phyloP scores from a whole-genome alignment of 2,888 invertebrate species.

The Miltochrista miniata region DNA sequence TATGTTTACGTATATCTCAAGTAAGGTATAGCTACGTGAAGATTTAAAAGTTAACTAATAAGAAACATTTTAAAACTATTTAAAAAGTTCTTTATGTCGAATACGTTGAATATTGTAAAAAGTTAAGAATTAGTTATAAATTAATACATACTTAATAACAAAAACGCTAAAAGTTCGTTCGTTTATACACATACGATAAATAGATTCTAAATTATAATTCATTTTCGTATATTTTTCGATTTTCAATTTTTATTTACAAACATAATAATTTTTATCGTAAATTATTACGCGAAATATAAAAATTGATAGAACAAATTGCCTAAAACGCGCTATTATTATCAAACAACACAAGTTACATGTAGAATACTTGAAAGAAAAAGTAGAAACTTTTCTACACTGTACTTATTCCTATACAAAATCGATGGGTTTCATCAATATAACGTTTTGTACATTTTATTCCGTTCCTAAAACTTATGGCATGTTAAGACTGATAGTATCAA shows the following conservation, averaged over 20 bases:
- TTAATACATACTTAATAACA: constrained; percentile 9
- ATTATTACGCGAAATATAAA: constrained; percentile 39
- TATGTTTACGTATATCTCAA: too few relatives aligned
- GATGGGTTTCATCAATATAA: constrained; percentile 16
- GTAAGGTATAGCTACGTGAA: too few relatives aligned
- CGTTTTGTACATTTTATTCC: constrained; percentile 20
- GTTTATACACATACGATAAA: constrained; percentile 31
- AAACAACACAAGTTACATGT: neutral
- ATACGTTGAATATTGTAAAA: neutral
- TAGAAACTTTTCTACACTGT: neutral
- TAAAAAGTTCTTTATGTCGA: neutral
- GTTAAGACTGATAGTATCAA: constrained; percentile 78
- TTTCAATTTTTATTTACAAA: constrained; percentile 35
- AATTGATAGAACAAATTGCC: neutral
- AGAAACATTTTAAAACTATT: too few relatives aligned
- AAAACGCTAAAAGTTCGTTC: constrained; percentile 17
- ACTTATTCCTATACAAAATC: constrained; percentile 10
- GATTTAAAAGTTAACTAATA: too few relatives aligned
- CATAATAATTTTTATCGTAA: constrained; percentile 34
- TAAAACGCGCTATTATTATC: too few relatives aligned
- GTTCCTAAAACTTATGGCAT: constrained; percentile 58
- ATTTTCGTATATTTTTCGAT: constrained; percentile 36
- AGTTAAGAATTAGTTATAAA: constrained; percentile 6
- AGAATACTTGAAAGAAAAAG: neutral
- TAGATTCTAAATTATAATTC: constrained; percentile 5